phyloP scores from a whole-genome alignment of 2,113 vertebrate genomes.

The Pardalotus punctatus region DNA sequence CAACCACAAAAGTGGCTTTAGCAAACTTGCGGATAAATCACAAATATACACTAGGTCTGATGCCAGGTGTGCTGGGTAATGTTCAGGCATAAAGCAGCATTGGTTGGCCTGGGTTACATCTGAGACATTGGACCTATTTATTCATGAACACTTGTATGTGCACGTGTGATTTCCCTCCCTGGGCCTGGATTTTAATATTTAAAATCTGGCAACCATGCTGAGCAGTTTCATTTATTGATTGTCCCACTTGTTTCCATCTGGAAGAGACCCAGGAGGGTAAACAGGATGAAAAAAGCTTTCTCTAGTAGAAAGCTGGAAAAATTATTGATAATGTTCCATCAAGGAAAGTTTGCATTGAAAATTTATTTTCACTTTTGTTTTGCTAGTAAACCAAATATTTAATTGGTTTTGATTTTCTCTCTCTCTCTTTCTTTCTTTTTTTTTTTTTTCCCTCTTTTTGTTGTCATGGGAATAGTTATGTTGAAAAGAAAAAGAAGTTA shows the following conservation, averaged over 20 bases:
- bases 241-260: neutral
- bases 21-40: neutral
- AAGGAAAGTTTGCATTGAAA: neutral
- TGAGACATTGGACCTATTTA: neutral
- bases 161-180: neutral
- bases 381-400: neutral
- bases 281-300: neutral
- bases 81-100: neutral
- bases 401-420: neutral
- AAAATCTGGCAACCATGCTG: neutral
- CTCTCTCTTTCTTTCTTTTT: accelerated
- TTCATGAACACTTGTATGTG: neutral
- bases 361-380: neutral
- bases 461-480: neutral
- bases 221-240: conserved; percentile 6
- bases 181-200: neutral
- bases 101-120: neutral
- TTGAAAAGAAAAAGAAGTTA: neutral
- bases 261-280: neutral
- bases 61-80: neutral
- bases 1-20: neutral
- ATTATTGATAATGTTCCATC: neutral
- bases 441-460: neutral
- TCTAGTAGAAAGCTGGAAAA: neutral
- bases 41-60: accelerated